Conservation (phyloP, 2,797 vertebrate species). For the Psittacula derbiana region DNA sequence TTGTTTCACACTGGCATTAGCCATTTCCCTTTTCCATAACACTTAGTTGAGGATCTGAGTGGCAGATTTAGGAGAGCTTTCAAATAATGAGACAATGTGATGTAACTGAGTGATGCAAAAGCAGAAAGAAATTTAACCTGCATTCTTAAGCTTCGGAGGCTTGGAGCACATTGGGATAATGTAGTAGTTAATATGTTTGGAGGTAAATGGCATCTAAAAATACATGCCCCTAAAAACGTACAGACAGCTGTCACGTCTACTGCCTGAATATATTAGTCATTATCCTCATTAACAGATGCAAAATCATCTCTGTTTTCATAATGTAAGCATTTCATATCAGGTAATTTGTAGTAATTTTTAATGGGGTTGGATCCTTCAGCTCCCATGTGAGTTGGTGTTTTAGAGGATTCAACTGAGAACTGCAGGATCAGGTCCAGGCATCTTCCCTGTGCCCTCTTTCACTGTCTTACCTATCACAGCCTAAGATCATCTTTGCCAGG, state of each 20-base stretch:
- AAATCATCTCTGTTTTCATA: constrained; percentile 72
- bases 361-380: constrained; percentile 37
- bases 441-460: background rate
- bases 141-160: constrained; percentile 32
- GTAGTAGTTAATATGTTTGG: constrained; percentile 63
- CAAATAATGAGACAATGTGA: constrained; percentile 68
- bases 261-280: constrained; percentile 76
- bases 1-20: constrained; percentile 56
- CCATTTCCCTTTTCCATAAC: constrained; percentile 44
- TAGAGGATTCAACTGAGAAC: background rate
- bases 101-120: constrained; percentile 59
- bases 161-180: constrained; percentile 64
- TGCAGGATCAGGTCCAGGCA: background rate
- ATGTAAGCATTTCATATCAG: constrained; percentile 65
- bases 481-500: background rate
- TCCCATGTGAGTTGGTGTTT: constrained; percentile 10
- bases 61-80: constrained; percentile 62
- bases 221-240: constrained; percentile 71
- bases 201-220: constrained; percentile 77
- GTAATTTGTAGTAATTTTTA: constrained; percentile 71
- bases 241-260: constrained; percentile 76
- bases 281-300: constrained; percentile 74
- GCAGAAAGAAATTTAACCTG: constrained; percentile 58
- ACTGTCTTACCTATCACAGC: background rate
- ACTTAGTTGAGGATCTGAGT: constrained; percentile 58